Conservation (phyloP, 2,888 invertebrate species). For the Orthosia gothica region DNA sequence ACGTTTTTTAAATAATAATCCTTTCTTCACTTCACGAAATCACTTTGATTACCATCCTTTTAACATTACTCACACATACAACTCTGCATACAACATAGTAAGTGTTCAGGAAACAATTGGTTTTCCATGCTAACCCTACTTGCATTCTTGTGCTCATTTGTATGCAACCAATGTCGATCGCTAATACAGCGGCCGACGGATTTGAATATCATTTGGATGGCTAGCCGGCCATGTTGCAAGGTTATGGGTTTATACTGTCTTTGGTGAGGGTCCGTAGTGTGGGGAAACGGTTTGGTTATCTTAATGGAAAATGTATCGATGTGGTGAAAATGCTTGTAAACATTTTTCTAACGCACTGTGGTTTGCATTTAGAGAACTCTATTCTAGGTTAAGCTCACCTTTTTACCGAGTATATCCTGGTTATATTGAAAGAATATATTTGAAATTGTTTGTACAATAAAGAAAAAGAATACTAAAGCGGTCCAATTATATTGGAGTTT, state of each 20-base stretch:
- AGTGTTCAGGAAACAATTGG: conserved; percentile 78
- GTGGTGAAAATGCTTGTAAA: neutral
- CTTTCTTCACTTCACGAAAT: neutral
- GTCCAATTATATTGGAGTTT: neutral
- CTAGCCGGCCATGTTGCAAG: conserved; percentile 44
- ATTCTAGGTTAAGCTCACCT: neutral
- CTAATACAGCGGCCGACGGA: conserved; percentile 76
- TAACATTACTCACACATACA: conserved; percentile 27
- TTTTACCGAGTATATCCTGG: neutral
- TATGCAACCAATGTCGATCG: conserved; percentile 75
- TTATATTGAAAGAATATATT: neutral
- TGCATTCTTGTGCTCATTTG: conserved; percentile 71
- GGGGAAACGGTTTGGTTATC: neutral
- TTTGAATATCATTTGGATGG: conserved; percentile 69
- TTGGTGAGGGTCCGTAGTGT: conserved; percentile 23
- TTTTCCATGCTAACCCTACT: conserved; percentile 75
- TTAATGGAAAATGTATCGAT: neutral
- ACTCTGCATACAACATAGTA: conserved; percentile 75
- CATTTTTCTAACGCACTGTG: neutral
- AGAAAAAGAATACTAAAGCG: neutral
- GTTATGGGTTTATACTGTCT: conserved; percentile 48
- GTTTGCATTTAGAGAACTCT: neutral
- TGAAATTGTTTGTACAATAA: neutral
- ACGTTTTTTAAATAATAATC: neutral
- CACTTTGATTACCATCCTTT: conserved; percentile 31